These are phyloP conservation scores for Psilopsiagon aymara DNA, from an alignment of 2,113 vertebrate species.

Conservation along the genomic window DNA sequence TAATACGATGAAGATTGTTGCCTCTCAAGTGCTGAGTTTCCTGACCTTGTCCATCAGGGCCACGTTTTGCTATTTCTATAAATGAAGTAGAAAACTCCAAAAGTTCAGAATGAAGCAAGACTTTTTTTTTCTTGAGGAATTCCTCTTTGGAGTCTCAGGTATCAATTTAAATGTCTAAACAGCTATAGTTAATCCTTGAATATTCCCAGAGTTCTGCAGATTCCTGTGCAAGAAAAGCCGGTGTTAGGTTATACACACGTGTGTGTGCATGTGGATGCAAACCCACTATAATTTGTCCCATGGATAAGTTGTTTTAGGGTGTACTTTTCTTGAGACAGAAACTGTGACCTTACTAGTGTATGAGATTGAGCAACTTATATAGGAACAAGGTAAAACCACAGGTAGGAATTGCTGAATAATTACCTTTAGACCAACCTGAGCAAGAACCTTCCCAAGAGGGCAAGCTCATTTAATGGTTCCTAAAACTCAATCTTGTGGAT, in stretches of 20 bases:
- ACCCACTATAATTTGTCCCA: background rate
- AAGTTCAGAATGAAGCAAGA: background rate
- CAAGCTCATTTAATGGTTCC: constrained; percentile 84
- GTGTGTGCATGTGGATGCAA: background rate
- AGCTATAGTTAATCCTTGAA: background rate
- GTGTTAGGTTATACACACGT: fast-evolving
- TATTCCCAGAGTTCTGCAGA: background rate
- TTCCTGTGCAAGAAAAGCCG: background rate
- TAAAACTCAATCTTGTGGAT: constrained; percentile 84
- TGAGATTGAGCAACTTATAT: constrained; percentile 66
- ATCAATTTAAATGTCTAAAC: background rate
- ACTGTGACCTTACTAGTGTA: constrained; percentile 73
- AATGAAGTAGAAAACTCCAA: background rate
- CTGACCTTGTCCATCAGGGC: background rate
- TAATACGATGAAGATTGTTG: background rate
- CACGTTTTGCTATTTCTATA: background rate
- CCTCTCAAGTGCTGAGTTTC: background rate
- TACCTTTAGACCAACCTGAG: constrained; percentile 83
- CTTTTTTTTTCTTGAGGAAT: background rate
- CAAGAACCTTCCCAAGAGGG: constrained; percentile 79
- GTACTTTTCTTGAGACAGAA: constrained; percentile 53
- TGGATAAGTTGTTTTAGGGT: constrained; percentile 6
- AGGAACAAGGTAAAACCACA: constrained; percentile 80
- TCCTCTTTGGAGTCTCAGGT: background rate
- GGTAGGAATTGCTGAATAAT: constrained; percentile 85